Base-by-base conservation (phyloP, 2,888 invertebrate species). In the Luperina testacea region DNA sequence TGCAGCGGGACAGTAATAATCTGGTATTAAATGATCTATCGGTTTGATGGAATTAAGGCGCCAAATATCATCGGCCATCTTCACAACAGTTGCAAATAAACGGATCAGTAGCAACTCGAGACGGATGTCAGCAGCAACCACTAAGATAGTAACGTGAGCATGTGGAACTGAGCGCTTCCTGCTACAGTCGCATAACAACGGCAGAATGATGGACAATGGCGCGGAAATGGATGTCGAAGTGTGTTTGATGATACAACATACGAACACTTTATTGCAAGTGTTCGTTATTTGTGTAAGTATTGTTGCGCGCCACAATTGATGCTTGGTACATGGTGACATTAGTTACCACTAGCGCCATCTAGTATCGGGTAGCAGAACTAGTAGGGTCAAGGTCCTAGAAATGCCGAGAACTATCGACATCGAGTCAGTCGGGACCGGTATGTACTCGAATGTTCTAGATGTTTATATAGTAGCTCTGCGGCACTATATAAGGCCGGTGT, bases 131-230 rank as follows among this genome's bases (percentile, higher is more conserved):
- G 11, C 57, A 59, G 63, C 38, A 38, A 13, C 45, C 7, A 13
- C 24, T 5, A 48, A 13, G 17, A 1, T n/a, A 38, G 67, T 72
- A 73, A 85, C 32, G 32, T 38, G 75, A 84, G 45, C 61, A 32
- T 24, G 64, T 70, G 20, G 32, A 67, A 68, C 64, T 68, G 75
- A 61, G 38, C 68, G 63, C 45, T 84, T 85, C 84, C 82, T 84
- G 86, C 45, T 57, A 13, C 15, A 2, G 24, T 74, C 27, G 57
- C 71, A 64, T 69, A 81, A 85, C 85, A 83, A 59, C 71, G 57
- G 63, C 27, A 72, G 57, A 57, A 53, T 74, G 83, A 38, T 20
- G n/a, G 71, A 81, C 61, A 70, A 72, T 32, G 17, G 53, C 15
- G 27, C 61, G 61, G 82, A 48, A 59, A 72, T 64, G 32, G 42